Conservation (phyloP, 2,113 vertebrate species). For the Gymnorhina tibicen region DNA sequence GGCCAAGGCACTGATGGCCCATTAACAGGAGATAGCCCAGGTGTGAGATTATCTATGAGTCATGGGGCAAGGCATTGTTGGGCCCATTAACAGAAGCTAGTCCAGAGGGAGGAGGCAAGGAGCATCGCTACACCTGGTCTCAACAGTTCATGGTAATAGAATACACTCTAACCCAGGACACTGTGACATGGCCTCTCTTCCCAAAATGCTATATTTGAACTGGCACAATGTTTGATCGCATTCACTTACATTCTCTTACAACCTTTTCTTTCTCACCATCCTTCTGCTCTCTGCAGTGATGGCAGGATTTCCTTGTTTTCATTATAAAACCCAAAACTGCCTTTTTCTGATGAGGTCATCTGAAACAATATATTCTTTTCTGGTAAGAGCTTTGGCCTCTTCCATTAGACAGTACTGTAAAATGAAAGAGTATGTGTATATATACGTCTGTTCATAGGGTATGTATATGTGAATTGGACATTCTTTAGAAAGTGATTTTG, state of each 20-base stretch:
- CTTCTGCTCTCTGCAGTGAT: background rate
- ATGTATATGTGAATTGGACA: background rate
- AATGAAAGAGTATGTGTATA: background rate
- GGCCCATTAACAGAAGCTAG: no score
- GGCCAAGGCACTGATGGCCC: no score
- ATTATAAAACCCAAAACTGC: background rate
- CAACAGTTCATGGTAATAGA: no score
- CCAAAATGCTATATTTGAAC: background rate
- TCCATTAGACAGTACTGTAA: fast-evolving
- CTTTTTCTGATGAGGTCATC: background rate
- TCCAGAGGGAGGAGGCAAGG: no score
- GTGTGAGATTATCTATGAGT: no score
- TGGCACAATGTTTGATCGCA: background rate
- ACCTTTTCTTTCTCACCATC: background rate
- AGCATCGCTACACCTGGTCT: no score
- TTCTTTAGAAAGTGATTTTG: background rate
- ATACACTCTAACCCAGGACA: no score
- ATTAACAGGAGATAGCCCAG: no score
- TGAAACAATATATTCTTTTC: background rate
- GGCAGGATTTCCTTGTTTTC: background rate
- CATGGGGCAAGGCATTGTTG: no score
- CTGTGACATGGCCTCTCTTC: background rate
- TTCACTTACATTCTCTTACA: background rate
- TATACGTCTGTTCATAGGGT: background rate
- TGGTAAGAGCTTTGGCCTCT: background rate